phyloP scores from a whole-genome alignment of 2,113 vertebrate genomes.

The Chrysochloris asiatica region DNA sequence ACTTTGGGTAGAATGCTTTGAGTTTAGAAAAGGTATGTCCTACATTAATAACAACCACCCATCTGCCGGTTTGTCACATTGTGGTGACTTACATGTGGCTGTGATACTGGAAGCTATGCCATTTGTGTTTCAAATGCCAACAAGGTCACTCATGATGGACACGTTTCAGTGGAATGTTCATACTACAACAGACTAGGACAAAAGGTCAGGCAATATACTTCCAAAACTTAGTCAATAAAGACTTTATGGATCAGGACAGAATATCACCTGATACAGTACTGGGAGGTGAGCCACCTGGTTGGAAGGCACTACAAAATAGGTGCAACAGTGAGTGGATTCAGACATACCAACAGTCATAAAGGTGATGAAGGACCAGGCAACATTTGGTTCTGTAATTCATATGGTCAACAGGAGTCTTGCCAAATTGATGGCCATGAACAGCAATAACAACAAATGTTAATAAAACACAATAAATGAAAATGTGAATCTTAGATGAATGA shows the following conservation, averaged over 20 bases:
- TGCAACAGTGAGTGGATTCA: not conserved
- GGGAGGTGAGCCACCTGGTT: not conserved
- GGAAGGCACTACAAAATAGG: not conserved
- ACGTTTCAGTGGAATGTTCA: not conserved
- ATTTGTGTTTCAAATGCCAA: not conserved
- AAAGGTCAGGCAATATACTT: not conserved
- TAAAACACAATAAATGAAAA: constrained; percentile 21
- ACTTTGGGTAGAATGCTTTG: not conserved
- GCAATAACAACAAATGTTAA: not conserved
- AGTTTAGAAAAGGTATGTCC: not conserved
- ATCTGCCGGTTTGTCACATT: no score
- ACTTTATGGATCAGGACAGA: not conserved
- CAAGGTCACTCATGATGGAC: not conserved
- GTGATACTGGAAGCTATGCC: no score
- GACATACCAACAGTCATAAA: not conserved
- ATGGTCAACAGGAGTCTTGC: not conserved
- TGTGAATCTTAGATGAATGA: not conserved
- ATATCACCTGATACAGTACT: not conserved
- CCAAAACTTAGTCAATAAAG: not conserved
- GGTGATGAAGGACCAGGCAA: not conserved
- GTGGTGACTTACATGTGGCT: no score
- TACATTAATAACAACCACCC: not conserved
- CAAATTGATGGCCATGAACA: not conserved
- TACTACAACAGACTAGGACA: not conserved
- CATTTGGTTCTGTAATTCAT: not conserved